These are phyloP conservation scores for Andrena bicolor DNA, from an alignment of 2,888 invertebrate species.

Conservation along the genomic window DNA sequence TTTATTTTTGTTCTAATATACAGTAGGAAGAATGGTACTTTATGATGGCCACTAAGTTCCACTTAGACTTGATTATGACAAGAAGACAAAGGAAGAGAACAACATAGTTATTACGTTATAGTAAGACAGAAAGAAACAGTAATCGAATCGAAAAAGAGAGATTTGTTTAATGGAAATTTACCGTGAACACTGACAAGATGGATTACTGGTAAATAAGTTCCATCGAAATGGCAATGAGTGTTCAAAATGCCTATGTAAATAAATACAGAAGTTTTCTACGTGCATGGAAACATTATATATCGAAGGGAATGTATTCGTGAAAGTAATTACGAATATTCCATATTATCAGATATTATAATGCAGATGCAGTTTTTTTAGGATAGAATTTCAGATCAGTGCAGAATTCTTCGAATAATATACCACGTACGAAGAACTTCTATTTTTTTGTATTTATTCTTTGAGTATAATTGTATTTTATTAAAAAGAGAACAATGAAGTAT, in stretches of 20 bases:
- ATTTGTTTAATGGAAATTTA: conserved; percentile 26
- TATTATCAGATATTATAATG: conserved; percentile 12
- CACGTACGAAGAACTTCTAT: conserved; percentile 32
- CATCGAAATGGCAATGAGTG: conserved; percentile 31
- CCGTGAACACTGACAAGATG: conserved; percentile 6
- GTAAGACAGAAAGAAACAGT: conserved; percentile 18
- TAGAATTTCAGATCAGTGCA: conserved; percentile 31
- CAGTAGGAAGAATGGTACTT: conserved; percentile 23
- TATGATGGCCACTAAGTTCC: conserved; percentile 31
- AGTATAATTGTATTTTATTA: conserved; percentile 49
- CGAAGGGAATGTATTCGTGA: conserved; percentile 22
- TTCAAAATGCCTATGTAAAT: conserved; percentile 44
- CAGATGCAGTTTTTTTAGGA: conserved; percentile 21
- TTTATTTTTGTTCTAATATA: conserved; percentile 35
- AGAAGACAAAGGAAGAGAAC: background rate
- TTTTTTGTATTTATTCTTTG: conserved; percentile 45
- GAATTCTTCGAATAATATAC: conserved; percentile 12
- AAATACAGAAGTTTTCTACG: conserved; percentile 44
- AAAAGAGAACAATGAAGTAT: conserved; percentile 12
- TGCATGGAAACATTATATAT: conserved; percentile 40
- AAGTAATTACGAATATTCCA: conserved; percentile 29
- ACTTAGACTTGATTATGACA: conserved; percentile 19
- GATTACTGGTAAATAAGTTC: conserved; percentile 25
- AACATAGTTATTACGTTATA: conserved; percentile 31
- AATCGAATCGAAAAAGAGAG: conserved; percentile 30